A percentile compares a stretch with the other conserved stretches of the same genome.
These are phyloP conservation scores for Spodoptera exigua DNA, from an alignment of 2,888 invertebrate genomes.

Conservation along the genomic window DNA sequence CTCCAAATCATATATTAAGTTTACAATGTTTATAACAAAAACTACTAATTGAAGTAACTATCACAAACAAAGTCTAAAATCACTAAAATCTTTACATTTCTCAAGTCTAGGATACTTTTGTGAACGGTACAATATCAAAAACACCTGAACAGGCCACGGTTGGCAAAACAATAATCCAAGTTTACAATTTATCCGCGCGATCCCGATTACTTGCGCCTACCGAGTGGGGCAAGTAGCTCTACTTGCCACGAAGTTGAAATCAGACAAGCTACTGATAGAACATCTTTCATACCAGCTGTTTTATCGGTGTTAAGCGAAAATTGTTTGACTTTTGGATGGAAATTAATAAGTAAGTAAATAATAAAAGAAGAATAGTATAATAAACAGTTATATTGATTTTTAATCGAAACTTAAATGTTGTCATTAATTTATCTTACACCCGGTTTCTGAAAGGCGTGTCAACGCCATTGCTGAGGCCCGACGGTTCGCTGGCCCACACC, in stretches of 20 bases:
- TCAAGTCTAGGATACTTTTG: conserved; percentile 50
- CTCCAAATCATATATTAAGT: too few species aligned
- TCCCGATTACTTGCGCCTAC: conserved; percentile 72
- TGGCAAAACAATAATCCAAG: conserved; percentile 79
- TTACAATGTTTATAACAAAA: too few species aligned
- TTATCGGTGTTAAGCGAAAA: background rate
- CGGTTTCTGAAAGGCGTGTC: too few species aligned
- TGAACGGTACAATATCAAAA: conserved; percentile 74
- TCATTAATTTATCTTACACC: too few species aligned
- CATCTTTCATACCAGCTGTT: background rate
- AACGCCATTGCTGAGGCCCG: too few species aligned
- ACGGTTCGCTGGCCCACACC: too few species aligned
- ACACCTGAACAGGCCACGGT: conserved; percentile 76
- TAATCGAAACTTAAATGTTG: too few species aligned
- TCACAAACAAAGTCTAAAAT: background rate
- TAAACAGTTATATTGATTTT: too few species aligned
- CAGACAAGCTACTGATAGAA: background rate
- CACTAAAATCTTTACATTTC: background rate
- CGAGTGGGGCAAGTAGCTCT: conserved; percentile 56
- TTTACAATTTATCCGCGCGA: conserved; percentile 66
- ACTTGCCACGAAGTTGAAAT: conserved; percentile 29
- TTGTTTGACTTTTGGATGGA: too few species aligned
- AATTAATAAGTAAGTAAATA: too few species aligned
- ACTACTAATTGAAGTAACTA: too few species aligned
- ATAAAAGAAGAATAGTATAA: too few species aligned